Base-by-base conservation (phyloP, 2,113 vertebrate species). In the Capra hircus region DNA sequence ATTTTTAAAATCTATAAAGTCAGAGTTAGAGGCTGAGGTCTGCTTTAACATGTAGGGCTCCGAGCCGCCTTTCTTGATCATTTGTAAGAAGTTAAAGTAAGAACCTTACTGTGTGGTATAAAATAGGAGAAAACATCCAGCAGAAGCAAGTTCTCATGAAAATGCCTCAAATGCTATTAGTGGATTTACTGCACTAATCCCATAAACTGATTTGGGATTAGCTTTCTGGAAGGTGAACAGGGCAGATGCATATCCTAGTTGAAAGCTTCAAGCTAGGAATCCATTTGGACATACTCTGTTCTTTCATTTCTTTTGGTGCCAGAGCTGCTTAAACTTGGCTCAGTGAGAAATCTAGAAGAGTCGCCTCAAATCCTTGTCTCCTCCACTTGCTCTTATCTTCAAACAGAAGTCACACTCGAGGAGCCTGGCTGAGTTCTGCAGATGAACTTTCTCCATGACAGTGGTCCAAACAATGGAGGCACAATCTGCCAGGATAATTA, bases 121-220 rank as follows among this genome's bases (percentile, higher is more conserved):
- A 89, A 95, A 92, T 33, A 74, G 67, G 25, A 87, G 27, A 67
- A 95, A 96, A 92, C 7, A 96, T n/a, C 55, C 21, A 52, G 43
- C 23, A 87, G 36, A 90, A 92, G 33, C n/a, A 60, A 94, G 71
- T 91, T 96, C 92, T 97, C 50, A 93, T 88, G 52, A 97, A 97
- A 98, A 97, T 94, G 67, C 36, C 82, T 97, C 82, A 93, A 96
- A 96, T 86, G 95, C 77, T 50, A 95, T 94, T 96, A 91, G 81
- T 43, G 78, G 92, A 95, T 97, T 96, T 85, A 90, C 62, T 57
- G 19, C 53, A 81, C 88, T 98, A 97, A 98, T 97, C 88, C 93
- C 71, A 91, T 94, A 97, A 98, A 96, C 94, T 96, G 92, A 96
- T 95, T 92, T 97, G 43, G 92, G 96, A 98, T 97, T 98, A 85